Conservation (phyloP, 1,140 invertebrate genomes). For the Euwallacea similis region DNA sequence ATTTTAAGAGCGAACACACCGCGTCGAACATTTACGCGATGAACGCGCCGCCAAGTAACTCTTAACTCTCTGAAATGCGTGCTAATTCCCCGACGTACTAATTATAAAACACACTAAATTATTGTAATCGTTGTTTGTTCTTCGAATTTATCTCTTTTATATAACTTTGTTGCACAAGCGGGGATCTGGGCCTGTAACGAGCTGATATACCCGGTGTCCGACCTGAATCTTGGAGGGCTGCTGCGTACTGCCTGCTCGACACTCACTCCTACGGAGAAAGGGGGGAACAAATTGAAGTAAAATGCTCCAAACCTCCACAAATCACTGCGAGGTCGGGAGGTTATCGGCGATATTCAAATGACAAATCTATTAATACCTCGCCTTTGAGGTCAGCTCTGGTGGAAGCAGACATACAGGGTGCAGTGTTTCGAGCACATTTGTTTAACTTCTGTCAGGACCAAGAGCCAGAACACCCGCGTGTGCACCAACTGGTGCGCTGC, state of each 20-base stretch:
- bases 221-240: not conserved
- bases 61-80: conserved; percentile 9
- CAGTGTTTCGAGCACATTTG: conserved; percentile 14
- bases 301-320: not conserved
- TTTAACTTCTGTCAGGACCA: conserved; percentile 23
- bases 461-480: conserved; percentile 26
- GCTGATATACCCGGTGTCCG: not conserved
- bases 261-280: not conserved
- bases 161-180: conserved; percentile 37
- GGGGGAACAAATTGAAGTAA: not conserved
- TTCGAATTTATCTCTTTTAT: conserved; percentile 35
- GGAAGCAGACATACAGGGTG: no score
- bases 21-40: conserved; percentile 25
- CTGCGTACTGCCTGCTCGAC: not conserved
- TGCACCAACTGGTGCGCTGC: conserved; percentile 21
- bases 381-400: conserved; percentile 9
- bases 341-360: conserved; percentile 10
- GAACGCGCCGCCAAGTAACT: conserved; percentile 9
- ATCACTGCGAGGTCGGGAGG: conserved; percentile 1
- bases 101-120: conserved; percentile 30
- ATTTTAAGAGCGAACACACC: conserved; percentile 22
- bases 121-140: conserved; percentile 32
- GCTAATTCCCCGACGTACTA: conserved; percentile 11
- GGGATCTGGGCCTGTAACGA: not conserved
- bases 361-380: conserved; percentile 14